These are phyloP conservation scores for Scaptomyza cyrtandrae DNA, from an alignment of 2,888 invertebrate genomes.

Conservation along the genomic window DNA sequence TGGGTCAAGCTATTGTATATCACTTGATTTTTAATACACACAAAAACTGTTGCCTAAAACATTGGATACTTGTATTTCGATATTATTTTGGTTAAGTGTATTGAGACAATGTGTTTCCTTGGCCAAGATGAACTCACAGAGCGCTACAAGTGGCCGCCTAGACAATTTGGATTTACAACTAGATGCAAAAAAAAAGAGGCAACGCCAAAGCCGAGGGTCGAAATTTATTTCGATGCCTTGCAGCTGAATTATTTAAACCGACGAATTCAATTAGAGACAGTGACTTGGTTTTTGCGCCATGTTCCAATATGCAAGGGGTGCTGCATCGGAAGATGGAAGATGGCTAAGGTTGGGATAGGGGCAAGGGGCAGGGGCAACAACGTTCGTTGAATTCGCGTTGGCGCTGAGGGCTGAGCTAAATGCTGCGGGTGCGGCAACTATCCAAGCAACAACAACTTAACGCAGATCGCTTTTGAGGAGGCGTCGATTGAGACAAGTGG, in stretches of 20 bases:
- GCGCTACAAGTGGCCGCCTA: slow-evolving; percentile 55
- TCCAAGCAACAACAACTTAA: slow-evolving; percentile 42
- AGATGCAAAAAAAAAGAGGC: slow-evolving; percentile 23
- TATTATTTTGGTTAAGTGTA: slow-evolving; percentile 31
- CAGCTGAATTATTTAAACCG: slow-evolving; percentile 84
- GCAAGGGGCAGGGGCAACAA: slow-evolving; percentile 1
- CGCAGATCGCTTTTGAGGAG: slow-evolving; percentile 59
- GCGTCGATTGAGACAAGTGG: slow-evolving; percentile 76
- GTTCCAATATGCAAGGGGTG: slow-evolving; percentile 31
- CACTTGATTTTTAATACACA: too few species aligned
- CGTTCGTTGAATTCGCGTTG: slow-evolving; percentile 68
- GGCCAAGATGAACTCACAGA: slow-evolving; percentile 42
- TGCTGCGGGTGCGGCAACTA: slow-evolving; percentile 65
- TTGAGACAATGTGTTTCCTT: slow-evolving; percentile 25
- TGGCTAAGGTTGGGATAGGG: not conserved
- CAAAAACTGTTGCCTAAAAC: too few species aligned
- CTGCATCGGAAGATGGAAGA: slow-evolving; percentile 3
- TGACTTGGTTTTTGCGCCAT: slow-evolving; percentile 79
- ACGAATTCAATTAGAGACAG: slow-evolving; percentile 84
- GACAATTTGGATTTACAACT: slow-evolving; percentile 50
- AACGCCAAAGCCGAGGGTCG: slow-evolving; percentile 40
- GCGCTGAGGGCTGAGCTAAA: slow-evolving; percentile 73
- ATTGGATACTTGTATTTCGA: too few species aligned
- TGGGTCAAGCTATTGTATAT: too few species aligned
- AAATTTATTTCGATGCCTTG: slow-evolving; percentile 81